Base-by-base conservation (phyloP, 64 coral and sea anemone species). In the Dendrophyllia cribrosa region DNA sequence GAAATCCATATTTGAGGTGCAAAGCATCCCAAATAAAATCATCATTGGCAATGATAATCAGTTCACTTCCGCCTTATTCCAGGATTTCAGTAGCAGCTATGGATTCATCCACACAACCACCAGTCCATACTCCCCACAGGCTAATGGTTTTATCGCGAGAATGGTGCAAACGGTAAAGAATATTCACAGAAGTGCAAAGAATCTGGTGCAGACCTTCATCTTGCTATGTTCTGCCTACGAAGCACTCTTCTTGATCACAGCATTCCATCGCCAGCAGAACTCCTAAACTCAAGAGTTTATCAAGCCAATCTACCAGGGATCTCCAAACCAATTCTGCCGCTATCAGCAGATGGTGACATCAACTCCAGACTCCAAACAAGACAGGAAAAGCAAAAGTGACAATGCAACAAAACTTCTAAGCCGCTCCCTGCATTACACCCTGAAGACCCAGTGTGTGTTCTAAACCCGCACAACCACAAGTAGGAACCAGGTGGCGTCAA, bases 141-240 rank as follows among this genome's bases (percentile, higher is more conserved):
- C 62, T 21, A 93, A 79, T 88, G 83, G 61, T 88, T 93, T 88
- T 66, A 88, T 93, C 19, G 91, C 82, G 34, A 68, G 76, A 56
- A 89, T 66, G 49, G 86, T 94, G 13, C 68, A 94, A 62, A 85
- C 87, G 20, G 50, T 94, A 6, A 94, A 94, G 34, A 76, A 84
- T 19, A 22, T 89, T 48, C 16, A 1, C 94, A 96, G 19, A 92
- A 96, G 47, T 92, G 85, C 64, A 92, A 96, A 45, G 94, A 96
- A 62, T 91, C 89, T 52, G 94, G 94, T 17, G 48, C 43, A 24
- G 94, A 96, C 58, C 89, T 85, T 62, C 94, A 92, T 68, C 60
- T 92, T 5, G 85, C 85, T 17, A 96, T 92, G 94, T 46, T 96
- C 26, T 96, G 89, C 67, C 85, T 92, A 20, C 2, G 89, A 43